Conservation (phyloP, 2,113 vertebrate genomes). For the Telmatochromis bifrenatus region DNA sequence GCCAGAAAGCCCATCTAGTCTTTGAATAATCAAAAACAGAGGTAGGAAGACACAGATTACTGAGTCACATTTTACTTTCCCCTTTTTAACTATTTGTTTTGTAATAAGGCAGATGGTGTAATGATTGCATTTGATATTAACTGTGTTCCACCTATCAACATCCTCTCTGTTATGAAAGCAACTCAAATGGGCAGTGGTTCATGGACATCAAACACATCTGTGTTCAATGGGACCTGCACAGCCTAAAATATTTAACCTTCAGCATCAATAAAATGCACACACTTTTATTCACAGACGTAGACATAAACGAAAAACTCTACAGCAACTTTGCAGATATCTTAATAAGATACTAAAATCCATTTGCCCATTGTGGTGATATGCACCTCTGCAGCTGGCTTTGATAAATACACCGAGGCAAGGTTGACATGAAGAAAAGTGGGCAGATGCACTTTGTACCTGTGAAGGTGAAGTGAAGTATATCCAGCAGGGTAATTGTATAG, state of each 20-base stretch:
- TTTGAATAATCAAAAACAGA: slow-evolving; percentile 77
- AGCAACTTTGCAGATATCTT: neutral
- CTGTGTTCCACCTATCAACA: slow-evolving; percentile 51
- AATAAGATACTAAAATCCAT: neutral
- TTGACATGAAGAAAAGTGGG: slow-evolving; percentile 19
- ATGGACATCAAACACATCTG: neutral
- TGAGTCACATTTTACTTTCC: slow-evolving; percentile 43
- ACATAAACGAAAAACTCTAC: neutral
- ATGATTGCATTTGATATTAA: slow-evolving; percentile 77
- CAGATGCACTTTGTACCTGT: slow-evolving; percentile 28
- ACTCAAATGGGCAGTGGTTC: neutral
- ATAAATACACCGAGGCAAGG: slow-evolving; percentile 1
- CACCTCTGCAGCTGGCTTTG: neutral
- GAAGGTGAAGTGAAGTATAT: slow-evolving; percentile 29
- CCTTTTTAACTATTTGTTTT: slow-evolving; percentile 17
- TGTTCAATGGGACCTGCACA: slow-evolving; percentile 1
- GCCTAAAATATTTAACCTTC: neutral
- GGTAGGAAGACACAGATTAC: slow-evolving; percentile 32
- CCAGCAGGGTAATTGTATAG: slow-evolving; percentile 28
- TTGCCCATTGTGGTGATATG: neutral
- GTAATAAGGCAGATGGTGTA: slow-evolving; percentile 59
- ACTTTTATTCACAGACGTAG: neutral
- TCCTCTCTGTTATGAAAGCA: slow-evolving; percentile 23
- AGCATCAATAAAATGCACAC: slow-evolving; percentile 5
- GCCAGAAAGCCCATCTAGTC: slow-evolving; percentile 72